A percentile compares a stretch with the other conserved stretches of the same genome.
phyloP scores from a whole-genome alignment of 2,888 invertebrate species.

The Metallyticus violacea region DNA sequence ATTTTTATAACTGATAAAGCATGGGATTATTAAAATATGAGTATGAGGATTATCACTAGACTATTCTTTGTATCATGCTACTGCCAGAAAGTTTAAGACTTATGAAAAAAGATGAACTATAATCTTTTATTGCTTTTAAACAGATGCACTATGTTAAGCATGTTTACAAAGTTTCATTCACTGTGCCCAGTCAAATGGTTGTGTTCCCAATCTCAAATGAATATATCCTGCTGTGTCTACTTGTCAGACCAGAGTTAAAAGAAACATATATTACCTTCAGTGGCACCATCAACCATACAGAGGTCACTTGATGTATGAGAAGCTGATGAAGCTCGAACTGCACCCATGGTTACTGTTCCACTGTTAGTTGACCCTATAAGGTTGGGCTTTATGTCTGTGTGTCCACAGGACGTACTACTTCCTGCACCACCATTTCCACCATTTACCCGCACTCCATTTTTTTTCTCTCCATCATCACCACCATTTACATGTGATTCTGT shows the following conservation, averaged over 20 bases:
- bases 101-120: no score
- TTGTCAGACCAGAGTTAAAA: not conserved
- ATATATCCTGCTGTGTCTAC: no score
- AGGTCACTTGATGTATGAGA: conserved; percentile 16
- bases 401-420: conserved; percentile 21
- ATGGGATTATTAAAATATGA: no score
- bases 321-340: conserved; percentile 19
- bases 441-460: conserved; percentile 9
- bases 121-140: no score
- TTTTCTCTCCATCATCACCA: conserved; percentile 27
- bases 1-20: no score
- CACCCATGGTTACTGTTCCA: conserved; percentile 19
- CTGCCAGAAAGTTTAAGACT: no score
- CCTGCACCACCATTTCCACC: conserved; percentile 10
- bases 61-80: no score
- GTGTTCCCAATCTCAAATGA: no score
- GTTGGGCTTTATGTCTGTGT: conserved; percentile 25
- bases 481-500: conserved; percentile 28
- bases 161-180: no score
- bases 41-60: no score
- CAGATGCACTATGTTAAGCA: no score
- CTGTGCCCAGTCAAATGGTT: no score
- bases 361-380: conserved; percentile 28
- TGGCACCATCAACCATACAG: conserved; percentile 22
- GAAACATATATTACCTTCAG: conserved; percentile 25